A percentile compares a stretch with the other conserved stretches of the same genome.
Conservation (phyloP, 2,113 vertebrate species). For the Plestiodon gilberti region DNA sequence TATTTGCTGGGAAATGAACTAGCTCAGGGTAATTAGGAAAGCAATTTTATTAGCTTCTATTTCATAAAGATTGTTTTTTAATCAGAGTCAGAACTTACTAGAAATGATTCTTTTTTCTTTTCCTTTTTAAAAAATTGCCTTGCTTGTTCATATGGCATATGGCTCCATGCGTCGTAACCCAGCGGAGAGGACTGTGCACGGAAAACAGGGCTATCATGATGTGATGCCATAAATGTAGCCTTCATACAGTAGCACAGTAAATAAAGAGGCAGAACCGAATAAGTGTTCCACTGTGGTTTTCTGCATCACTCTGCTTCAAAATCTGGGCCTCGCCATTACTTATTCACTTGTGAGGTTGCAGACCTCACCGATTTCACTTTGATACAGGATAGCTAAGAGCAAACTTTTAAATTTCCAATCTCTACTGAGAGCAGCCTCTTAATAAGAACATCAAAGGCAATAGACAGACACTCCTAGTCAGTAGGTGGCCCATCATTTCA, state of each 20-base stretch:
- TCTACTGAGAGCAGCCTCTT: no score
- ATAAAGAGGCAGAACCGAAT: conserved; percentile 63
- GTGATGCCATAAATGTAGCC: conserved; percentile 64
- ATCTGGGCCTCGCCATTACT: not conserved
- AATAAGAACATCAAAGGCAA: not conserved
- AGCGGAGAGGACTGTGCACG: conserved; percentile 35
- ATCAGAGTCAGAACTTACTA: conserved; percentile 87
- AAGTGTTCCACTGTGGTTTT: conserved; percentile 66
- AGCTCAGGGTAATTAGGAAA: conserved; percentile 86
- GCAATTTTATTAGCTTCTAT: conserved; percentile 88
- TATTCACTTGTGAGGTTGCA: not conserved
- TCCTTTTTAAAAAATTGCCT: conserved; percentile 45
- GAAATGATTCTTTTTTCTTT: conserved; percentile 74
- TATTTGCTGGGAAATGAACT: conserved; percentile 88
- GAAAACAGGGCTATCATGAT: conserved; percentile 67
- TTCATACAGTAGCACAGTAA: conserved; percentile 52
- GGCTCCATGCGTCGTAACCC: conserved; percentile 70
- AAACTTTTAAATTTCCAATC: not conserved
- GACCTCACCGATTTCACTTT: not conserved
- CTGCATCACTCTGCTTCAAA: conserved; percentile 42
- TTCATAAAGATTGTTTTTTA: conserved; percentile 88
- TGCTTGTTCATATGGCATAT: conserved; percentile 61
- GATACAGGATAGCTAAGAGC: not conserved
- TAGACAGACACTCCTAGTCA: no score
- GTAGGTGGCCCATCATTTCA: no score